phyloP scores from a whole-genome alignment of 1,140 invertebrate genomes.

The Sitophilus oryzae region DNA sequence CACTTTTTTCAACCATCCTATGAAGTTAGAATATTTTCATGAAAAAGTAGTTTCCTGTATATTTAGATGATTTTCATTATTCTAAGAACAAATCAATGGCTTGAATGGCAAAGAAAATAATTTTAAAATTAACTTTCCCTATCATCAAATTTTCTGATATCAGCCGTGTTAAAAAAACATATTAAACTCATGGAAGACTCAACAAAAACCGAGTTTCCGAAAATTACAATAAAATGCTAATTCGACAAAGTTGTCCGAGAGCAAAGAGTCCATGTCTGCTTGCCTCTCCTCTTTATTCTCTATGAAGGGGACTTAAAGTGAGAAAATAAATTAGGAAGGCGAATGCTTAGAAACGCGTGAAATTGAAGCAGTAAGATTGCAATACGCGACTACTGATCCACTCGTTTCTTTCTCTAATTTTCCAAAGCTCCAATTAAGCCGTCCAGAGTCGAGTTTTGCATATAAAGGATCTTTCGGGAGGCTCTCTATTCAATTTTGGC shows the following conservation, averaged over 20 bases:
- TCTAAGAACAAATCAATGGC: no score
- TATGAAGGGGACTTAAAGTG: background rate
- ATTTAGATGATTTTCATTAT: no score
- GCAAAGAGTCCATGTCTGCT: background rate
- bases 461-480: slow-evolving; percentile 6
- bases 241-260: background rate
- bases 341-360: slow-evolving; percentile 20
- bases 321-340: slow-evolving; percentile 16
- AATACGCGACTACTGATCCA: slow-evolving; percentile 14
- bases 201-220: no score
- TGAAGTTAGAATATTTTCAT: no score
- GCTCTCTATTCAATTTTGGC: background rate
- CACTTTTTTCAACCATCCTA: no score
- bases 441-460: slow-evolving; percentile 9
- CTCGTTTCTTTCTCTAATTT: slow-evolving; percentile 22
- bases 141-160: no score
- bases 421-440: slow-evolving; percentile 16
- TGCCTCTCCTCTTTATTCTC: background rate
- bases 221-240: background rate
- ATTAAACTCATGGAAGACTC: no score
- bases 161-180: no score
- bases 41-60: no score
- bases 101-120: no score
- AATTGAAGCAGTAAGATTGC: slow-evolving; percentile 17
- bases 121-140: no score